These are phyloP conservation scores for Platichthys flesus DNA, from an alignment of 2,113 vertebrate genomes.

Conservation along the genomic window DNA sequence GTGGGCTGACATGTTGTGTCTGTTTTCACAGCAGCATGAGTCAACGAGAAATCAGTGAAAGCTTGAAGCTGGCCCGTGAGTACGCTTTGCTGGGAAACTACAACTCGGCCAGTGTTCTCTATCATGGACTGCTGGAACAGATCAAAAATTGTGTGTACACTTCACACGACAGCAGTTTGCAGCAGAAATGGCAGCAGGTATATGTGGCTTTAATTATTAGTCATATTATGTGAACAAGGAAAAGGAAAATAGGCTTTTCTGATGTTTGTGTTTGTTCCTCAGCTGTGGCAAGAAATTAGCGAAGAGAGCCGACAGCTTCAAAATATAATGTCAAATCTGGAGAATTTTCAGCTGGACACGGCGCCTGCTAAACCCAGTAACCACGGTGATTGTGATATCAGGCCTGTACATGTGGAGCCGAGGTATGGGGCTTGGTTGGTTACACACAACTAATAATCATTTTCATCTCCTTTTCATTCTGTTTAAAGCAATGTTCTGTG, in stretches of 20 bases:
- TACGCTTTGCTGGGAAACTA: conserved; percentile 97
- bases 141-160: conserved; percentile 91
- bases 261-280: conserved; percentile 14
- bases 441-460: neutral
- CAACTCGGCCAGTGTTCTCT: conserved; percentile 93
- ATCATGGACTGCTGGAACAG: conserved; percentile 94
- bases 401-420: conserved; percentile 90
- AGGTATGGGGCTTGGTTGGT: conserved; percentile 78
- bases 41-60: conserved; percentile 95
- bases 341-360: conserved; percentile 90
- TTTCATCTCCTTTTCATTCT: neutral
- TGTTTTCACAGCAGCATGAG: conserved; percentile 85
- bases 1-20: neutral
- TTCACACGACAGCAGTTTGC: conserved; percentile 86
- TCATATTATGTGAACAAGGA: neutral
- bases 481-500: neutral
- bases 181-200: conserved; percentile 97
- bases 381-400: conserved; percentile 85
- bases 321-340: conserved; percentile 93
- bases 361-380: conserved; percentile 86
- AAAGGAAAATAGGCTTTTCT: neutral
- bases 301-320: conserved; percentile 93
- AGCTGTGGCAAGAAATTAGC: conserved; percentile 96
- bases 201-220: neutral
- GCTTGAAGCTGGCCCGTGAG: conserved; percentile 95